Evolutionary conservation across 2,888 invertebrate species (phyloP).

Genomic region (Aspidapion aeneum): DNA sequence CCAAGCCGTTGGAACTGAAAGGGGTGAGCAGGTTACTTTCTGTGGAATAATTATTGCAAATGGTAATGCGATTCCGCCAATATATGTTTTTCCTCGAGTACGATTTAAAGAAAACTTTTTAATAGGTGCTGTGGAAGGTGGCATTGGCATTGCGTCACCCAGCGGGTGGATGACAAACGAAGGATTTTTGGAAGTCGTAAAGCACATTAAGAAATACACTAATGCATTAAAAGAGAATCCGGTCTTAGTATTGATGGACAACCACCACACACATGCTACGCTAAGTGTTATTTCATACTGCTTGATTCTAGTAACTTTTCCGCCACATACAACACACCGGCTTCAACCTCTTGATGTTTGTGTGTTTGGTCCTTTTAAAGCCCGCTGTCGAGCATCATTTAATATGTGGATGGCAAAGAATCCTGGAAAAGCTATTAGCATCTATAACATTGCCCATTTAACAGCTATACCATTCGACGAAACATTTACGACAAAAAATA

Average conservation of each 20-base stretch:
- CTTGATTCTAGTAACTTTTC: neutral
- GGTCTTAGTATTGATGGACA: conserved; percentile 1
- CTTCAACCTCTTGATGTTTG: no score
- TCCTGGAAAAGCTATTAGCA: neutral
- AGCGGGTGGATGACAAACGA: conserved; percentile 18
- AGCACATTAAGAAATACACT: conserved; percentile 29
- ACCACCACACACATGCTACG: no score
- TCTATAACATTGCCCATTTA: conserved; percentile 1
- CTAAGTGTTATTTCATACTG: no score
- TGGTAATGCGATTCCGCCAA: conserved; percentile 14
- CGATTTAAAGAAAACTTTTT: conserved; percentile 16
- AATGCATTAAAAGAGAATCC: neutral
- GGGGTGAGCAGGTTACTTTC: conserved; percentile 13
- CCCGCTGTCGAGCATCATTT: neutral
- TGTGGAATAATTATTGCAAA: conserved; percentile 16
- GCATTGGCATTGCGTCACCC: conserved; percentile 14
- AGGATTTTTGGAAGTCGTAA: conserved; percentile 30
- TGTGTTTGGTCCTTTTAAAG: conserved; percentile 2
- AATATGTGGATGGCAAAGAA: neutral
- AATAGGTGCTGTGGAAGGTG: conserved; percentile 16
- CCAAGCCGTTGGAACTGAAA: conserved; percentile 4
- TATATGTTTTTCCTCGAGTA: conserved; percentile 17
- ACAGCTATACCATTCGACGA: neutral
- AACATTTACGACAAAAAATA: neutral
- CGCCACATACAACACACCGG: neutral